Conservation (phyloP, 2,797 vertebrate genomes). For the Pseudochirops cupreus region DNA sequence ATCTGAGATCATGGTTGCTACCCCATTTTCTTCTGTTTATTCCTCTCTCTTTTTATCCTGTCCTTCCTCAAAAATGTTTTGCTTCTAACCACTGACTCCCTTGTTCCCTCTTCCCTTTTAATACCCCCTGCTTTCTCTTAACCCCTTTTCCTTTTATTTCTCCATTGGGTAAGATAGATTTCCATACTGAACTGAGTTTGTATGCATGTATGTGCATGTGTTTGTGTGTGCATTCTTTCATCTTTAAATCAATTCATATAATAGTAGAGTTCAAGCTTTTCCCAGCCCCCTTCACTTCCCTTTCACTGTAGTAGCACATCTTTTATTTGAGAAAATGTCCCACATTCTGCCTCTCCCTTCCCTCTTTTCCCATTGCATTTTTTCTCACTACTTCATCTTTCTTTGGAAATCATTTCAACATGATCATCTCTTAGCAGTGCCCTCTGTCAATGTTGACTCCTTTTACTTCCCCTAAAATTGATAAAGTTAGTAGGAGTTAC, state of each 20-base stretch:
- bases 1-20: not conserved
- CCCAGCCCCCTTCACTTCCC: not conserved
- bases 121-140: not conserved
- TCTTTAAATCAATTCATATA: not conserved
- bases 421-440: not conserved
- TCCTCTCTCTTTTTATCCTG: not conserved
- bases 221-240: not conserved
- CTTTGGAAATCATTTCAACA: not conserved
- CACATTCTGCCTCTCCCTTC: not conserved
- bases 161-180: not conserved
- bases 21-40: not conserved
- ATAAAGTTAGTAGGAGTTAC: not conserved
- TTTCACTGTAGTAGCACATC: no score
- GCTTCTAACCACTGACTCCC: not conserved
- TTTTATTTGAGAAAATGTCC: not conserved
- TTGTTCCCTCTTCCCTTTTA: not conserved
- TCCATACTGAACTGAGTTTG: not conserved
- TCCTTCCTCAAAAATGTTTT: not conserved
- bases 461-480: not conserved
- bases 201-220: not conserved
- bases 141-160: not conserved
- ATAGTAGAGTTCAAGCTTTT: not conserved
- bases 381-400: not conserved
- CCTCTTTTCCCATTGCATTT: not conserved
- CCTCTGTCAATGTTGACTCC: not conserved